Base-by-base conservation (phyloP, 2,797 vertebrate genomes). In the Eospalax fontanierii region DNA sequence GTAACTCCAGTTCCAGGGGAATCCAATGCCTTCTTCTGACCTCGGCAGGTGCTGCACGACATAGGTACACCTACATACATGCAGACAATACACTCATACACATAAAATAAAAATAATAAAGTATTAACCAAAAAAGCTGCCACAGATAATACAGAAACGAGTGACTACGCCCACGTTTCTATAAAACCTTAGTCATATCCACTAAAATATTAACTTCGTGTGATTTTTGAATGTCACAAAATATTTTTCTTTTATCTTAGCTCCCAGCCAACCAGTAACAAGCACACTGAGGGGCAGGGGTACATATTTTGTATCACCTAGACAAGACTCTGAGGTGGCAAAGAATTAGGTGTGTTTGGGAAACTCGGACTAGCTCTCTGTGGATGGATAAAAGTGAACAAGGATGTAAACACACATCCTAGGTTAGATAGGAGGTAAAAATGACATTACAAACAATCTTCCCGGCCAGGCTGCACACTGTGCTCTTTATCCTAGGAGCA, bases 171-270 rank as follows among this genome's bases (percentile, higher is more conserved):
- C 59, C 87, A 33, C 54, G 18, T 68, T 76, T 68, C 87, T 94
- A 66, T 57, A 76, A 87, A 94, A 82, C 50, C 89, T 59, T 57
- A 61, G 70, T 90, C 21, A 83, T n/a, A 40, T 33, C 26, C 65
- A 80, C 33, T 30, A 57, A 71, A 78, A 57, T 57, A 33, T 76
- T 73, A 90, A 59, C 63, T 75, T 95, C 78, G 70, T 18, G 33
- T 38, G 70, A 82, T 87, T 82, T 78, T 85, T 30, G 33, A 9
- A 1, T 33, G 35, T 73, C 35, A 59, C 26, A 19, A 87, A 87
- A 57, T 35, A 57, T 21, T 66, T 33, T 86, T 15, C 57, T 70
- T 79, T 43, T 14, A 92, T 70, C 30, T 73, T 80, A 76, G 61
- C 35, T 76, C 28, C 59, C 50, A 70, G 54, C 16, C 26, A 88